Base-by-base conservation (phyloP, 2,797 vertebrate species). In the Alcedo quadribrachys region DNA sequence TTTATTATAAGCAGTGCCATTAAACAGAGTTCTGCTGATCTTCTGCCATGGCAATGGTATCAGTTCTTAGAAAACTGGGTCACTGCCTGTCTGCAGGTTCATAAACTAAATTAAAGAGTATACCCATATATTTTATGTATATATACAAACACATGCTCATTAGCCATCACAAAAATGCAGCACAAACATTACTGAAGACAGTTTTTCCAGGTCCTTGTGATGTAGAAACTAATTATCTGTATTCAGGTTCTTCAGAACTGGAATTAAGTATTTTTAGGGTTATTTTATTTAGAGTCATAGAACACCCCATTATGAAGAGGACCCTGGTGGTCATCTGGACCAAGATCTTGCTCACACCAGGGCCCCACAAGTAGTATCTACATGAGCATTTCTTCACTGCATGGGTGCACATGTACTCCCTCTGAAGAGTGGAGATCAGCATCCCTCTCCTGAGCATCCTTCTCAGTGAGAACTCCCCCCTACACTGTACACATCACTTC, bases 31-130 rank as follows among this genome's bases (percentile, higher is more conserved):
- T 91, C 65, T 55, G 68, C 37, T 21, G 28, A 94, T 89, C 60
- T 84, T 82, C 80, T 90, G 69, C 50, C 69, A 85, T 3, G 9
- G 65, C 40, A 93, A 82, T 80, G 68, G 43, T 86, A 58, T 70
- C 11, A 74, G 43, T 82, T 93, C 90, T 92, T 40, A 89, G 65
- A 54, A 90, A 93, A 93, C 42, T 93, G 75, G 93, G 93, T 92
- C 86, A 94, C 45, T 14, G 20, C 37, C 50, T 80, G 71, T 94
- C 68, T 93, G 65, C 54, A 89, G 57, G 65, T 90, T 94, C 92
- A 93, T 75, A 93, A 86, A 94, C 83, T 88, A 95, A 95, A 95
- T 93, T 94, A 88, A 77, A 89, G 78, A 53, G 37, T n/a, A 84
- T 45, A 82, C 25, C 32, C 75, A 57, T 80, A 68, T 77, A 92